Percentiles rank a stretch among this genome's conserved stretches.
These are phyloP conservation scores for Philereme transversata DNA, from an alignment of 2,888 invertebrate species.

Conservation along the genomic window DNA sequence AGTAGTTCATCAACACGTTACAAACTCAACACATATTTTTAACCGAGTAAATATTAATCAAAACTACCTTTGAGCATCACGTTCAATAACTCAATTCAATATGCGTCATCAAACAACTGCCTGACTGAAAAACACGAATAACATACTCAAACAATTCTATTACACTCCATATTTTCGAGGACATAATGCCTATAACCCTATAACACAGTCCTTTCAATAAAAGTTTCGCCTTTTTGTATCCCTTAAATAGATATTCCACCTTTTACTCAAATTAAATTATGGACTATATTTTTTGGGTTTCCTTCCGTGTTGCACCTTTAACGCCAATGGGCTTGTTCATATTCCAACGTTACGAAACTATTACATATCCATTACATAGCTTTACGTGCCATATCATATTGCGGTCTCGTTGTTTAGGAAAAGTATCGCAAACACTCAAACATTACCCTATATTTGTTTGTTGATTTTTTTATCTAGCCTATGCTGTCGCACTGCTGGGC, in stretches of 20 bases:
- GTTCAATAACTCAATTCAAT: constrained; percentile 23
- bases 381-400: no score
- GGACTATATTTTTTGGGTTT: constrained; percentile 65
- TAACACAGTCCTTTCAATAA: constrained; percentile 67
- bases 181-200: constrained; percentile 43
- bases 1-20: no score
- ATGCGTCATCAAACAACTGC: constrained; percentile 26
- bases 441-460: no score
- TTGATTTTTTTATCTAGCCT: no score
- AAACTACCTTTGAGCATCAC: constrained; percentile 10
- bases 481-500: no score
- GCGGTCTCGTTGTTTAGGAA: no score
- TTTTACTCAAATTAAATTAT: constrained; percentile 75
- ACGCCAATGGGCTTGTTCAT: constrained; percentile 25
- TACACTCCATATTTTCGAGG: constrained; percentile 61
- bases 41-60: constrained; percentile 13
- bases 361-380: no score
- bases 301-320: constrained; percentile 54
- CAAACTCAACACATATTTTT: not conserved
- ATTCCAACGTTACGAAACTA: no score
- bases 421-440: no score
- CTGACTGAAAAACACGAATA: constrained; percentile 36
- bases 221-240: constrained; percentile 64
- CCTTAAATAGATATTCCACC: constrained; percentile 71
- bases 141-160: constrained; percentile 52